A percentile compares a stretch with the other conserved stretches of the same genome.
Conservation (phyloP, 2,113 vertebrate genomes). For the Sphyrna mokarran region DNA sequence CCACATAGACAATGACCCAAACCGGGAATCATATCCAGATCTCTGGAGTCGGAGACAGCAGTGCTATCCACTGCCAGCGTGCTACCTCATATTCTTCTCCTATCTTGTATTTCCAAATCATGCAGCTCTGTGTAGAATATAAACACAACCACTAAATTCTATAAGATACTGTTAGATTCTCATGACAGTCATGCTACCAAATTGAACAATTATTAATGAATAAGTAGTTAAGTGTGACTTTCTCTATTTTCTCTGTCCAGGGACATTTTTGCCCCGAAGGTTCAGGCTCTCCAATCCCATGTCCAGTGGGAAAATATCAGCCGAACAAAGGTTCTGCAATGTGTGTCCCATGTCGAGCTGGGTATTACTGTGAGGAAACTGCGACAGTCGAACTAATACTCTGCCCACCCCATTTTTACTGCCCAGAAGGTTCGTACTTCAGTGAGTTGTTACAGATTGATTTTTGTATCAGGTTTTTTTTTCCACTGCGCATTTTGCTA, state of each 20-base stretch:
- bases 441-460: background rate
- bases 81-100: background rate
- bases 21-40: no score
- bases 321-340: constrained; percentile 62
- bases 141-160: background rate
- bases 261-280: constrained; percentile 75
- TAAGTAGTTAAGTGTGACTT: background rate
- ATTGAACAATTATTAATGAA: background rate
- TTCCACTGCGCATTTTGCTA: background rate
- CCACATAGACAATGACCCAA: no score
- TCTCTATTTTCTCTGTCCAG: constrained; percentile 49
- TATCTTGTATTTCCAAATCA: background rate
- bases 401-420: constrained; percentile 77
- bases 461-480: background rate
- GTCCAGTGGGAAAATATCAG: constrained; percentile 74
- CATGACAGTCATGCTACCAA: background rate
- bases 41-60: no score
- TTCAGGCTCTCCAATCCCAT: constrained; percentile 59
- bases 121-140: background rate
- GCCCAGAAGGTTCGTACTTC: constrained; percentile 64
- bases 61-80: no score
- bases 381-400: constrained; percentile 57
- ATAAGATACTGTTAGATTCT: background rate
- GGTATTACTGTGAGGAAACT: constrained; percentile 76
- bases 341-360: constrained; percentile 72